A percentile compares a stretch with the other conserved stretches of the same genome.
phyloP scores from a whole-genome alignment of 2,797 vertebrate species.

The Catostomus latipinnis region DNA sequence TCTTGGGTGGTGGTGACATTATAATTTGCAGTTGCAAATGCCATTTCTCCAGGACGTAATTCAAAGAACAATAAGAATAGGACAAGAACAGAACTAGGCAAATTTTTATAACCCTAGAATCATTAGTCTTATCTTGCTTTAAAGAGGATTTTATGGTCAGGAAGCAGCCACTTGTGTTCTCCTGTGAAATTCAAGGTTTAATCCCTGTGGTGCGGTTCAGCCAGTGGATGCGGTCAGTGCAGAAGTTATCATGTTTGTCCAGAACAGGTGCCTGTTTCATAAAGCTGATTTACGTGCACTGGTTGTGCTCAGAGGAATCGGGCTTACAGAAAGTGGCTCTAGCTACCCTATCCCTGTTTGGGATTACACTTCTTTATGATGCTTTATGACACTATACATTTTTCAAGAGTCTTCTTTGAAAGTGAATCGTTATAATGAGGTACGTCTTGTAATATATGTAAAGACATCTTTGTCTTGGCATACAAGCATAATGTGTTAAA shows the following conservation, averaged over 20 bases:
- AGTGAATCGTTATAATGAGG: background rate
- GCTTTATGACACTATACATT: background rate
- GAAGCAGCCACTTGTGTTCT: conserved; percentile 13
- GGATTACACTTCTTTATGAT: background rate
- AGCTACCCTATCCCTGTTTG: conserved; percentile 27
- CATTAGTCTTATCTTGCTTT: conserved; percentile 28
- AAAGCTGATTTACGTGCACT: conserved; percentile 26
- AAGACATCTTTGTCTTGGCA: background rate
- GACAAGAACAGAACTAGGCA: conserved; percentile 8
- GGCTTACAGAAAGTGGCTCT: conserved; percentile 8
- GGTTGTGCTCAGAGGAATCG: conserved; percentile 9
- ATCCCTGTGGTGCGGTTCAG: conserved; percentile 18
- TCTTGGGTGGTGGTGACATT: conserved; percentile 11
- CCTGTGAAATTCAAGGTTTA: conserved; percentile 22
- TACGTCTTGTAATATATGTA: too few species aligned
- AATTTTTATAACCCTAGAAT: conserved; percentile 25
- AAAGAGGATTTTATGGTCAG: conserved; percentile 1
- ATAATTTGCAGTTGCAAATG: conserved; percentile 3
- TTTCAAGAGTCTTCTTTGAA: background rate
- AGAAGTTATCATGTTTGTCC: conserved; percentile 39
- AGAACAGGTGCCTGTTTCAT: conserved; percentile 46
- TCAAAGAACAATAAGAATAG: background rate
- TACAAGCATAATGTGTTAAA: background rate
- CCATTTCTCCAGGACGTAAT: too few species aligned
- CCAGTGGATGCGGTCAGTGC: background rate